Evolutionary conservation across 2,888 invertebrate genomes (phyloP).

Genomic region (Hydropsyche betteni): DNA sequence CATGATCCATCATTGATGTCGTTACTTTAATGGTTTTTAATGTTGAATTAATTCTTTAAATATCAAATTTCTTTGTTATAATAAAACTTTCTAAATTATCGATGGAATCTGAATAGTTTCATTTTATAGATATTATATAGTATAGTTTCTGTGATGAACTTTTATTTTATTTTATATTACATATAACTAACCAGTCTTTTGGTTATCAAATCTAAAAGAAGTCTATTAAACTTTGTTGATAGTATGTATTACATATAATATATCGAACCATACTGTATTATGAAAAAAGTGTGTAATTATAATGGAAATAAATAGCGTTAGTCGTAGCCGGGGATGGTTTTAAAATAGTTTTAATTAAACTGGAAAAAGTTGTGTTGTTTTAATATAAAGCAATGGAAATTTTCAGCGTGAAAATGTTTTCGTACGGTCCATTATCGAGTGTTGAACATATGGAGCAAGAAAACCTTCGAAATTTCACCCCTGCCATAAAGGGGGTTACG

Average conservation of each 20-base stretch:
- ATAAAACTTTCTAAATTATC: too few species aligned
- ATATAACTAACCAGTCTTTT: too few species aligned
- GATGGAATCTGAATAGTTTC: too few species aligned
- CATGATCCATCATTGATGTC: too few species aligned
- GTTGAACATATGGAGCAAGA: constrained; percentile 37
- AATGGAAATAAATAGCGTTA: not conserved
- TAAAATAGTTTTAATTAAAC: not conserved
- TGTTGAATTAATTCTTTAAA: too few species aligned
- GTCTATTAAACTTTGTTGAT: too few species aligned
- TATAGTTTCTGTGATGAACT: too few species aligned
- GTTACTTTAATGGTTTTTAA: too few species aligned
- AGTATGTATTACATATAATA: not conserved
- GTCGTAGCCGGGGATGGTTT: not conserved
- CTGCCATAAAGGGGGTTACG: constrained; percentile 9
- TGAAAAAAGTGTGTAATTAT: not conserved
- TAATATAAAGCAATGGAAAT: not conserved
- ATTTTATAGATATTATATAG: too few species aligned
- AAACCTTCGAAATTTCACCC: constrained; percentile 27
- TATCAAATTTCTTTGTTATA: too few species aligned
- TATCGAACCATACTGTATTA: not conserved
- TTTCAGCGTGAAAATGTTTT: not conserved
- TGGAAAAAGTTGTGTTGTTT: not conserved
- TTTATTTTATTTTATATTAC: too few species aligned
- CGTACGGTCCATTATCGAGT: constrained; percentile 26
- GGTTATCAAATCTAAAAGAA: too few species aligned